phyloP scores from a whole-genome alignment of 1,140 invertebrate genomes.

The Pogonus chalceus region DNA sequence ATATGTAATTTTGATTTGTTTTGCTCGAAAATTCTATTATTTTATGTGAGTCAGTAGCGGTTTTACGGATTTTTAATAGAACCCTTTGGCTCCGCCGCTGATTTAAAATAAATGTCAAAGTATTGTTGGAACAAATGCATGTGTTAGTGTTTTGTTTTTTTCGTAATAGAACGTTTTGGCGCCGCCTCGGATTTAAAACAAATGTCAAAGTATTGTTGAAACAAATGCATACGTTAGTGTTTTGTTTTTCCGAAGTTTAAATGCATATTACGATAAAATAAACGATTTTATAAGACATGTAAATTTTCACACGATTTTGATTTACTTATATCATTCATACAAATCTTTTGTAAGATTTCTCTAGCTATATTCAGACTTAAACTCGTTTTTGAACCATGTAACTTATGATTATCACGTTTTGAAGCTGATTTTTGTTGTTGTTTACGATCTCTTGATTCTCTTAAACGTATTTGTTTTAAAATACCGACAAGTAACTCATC shows the following conservation, averaged over 20 bases:
- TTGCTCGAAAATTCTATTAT: too few species aligned
- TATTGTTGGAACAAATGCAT: too few species aligned
- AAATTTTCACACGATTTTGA: constrained; percentile 87
- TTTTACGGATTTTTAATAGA: too few species aligned
- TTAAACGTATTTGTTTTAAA: constrained; percentile 72
- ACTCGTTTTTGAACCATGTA: constrained; percentile 55
- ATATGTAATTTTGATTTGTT: too few species aligned
- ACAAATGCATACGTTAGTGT: neutral
- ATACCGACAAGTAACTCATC: constrained; percentile 83
- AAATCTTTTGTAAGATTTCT: constrained; percentile 76
- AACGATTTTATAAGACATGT: constrained; percentile 63
- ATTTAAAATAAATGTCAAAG: too few species aligned
- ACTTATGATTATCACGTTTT: constrained; percentile 38
- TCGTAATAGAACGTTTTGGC: too few species aligned
- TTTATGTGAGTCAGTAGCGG: too few species aligned
- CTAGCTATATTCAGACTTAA: constrained; percentile 63
- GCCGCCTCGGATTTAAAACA: neutral
- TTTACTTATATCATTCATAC: constrained; percentile 74
- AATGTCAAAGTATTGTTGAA: neutral
- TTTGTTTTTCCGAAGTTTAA: neutral
- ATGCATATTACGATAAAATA: neutral
- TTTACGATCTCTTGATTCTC: constrained; percentile 59
- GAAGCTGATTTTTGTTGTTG: constrained; percentile 35
- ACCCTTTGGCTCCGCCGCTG: too few species aligned
- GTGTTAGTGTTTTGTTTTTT: too few species aligned